Evolutionary conservation across 2,113 vertebrate genomes (phyloP).

Genomic region (Crotalus helleri): DNA sequence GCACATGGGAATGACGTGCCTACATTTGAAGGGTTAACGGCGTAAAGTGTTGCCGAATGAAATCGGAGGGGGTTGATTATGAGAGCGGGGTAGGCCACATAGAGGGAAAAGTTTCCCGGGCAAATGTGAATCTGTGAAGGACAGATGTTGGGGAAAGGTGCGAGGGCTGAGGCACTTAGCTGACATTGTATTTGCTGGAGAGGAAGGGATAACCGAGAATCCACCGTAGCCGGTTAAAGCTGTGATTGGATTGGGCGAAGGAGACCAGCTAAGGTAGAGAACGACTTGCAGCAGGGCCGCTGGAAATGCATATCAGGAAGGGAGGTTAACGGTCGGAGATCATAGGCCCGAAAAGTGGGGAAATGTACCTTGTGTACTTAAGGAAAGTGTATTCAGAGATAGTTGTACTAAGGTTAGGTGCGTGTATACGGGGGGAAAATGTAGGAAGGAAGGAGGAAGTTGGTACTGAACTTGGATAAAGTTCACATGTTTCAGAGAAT

Average conservation of each 20-base stretch:
- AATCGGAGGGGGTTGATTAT: neutral
- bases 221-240: neutral
- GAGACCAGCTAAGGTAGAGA: no score
- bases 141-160: neutral
- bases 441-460: neutral
- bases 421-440: neutral
- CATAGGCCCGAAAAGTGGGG: neutral
- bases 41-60: neutral
- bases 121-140: neutral
- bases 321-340: neutral
- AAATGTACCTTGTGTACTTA: neutral
- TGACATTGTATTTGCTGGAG: neutral
- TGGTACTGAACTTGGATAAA: neutral
- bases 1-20: constrained; percentile 9
- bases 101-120: neutral
- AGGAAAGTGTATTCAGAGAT: neutral
- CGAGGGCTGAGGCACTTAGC: neutral
- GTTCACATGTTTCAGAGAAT: neutral
- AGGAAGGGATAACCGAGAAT: neutral
- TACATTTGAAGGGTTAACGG: neutral
- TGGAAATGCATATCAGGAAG: neutral
- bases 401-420: neutral
- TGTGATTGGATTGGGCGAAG: neutral
- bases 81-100: neutral
- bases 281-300: neutral